Evolutionary conservation across 2,888 invertebrate genomes (phyloP), one percentile per base, ranked within the genome.

Genomic region (Melanchra persicariae): DNA sequence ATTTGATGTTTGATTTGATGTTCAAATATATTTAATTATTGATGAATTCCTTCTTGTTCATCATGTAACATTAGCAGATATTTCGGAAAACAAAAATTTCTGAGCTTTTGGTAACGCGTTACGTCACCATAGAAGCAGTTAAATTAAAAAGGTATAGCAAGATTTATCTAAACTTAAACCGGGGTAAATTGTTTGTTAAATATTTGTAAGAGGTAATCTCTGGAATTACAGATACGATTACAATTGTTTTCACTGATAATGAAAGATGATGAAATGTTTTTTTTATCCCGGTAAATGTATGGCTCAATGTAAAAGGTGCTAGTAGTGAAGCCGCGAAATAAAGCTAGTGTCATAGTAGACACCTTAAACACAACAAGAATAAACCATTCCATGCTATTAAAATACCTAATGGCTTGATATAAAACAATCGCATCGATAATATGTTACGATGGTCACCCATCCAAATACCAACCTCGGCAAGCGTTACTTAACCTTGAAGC

Each of bases 1-100:
- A 61, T 52, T 30, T 61, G 40, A 54, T 61, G 57, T 51, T 37
- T 57, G 34, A 19, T 65, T 26, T 61, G 9, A 55, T 58, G n/a
- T 19, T 2, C 45, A 37, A 19, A 22, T n/a, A 22, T 34, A 8
- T 19, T 2, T 54, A 34, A n/a, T 19, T 30, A 30, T 54, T 3
- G 5, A n/a, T 47, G 8, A 47, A 8, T 0, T 22, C 4, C 5
- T 22, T 49, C 10, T 49, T 22, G 22, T n/a, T 22, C 10, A 24
- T 49, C n/a, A 49, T 22, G 24, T 51, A 51, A 9, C 8, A 26
- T 52, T 9, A 17, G 1, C 8, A 9, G 9, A 26, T 52, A 40
- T 40, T 40, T 45, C 17, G 7, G 12, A 7, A 51, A 24, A 24
- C 7, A 15, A 6, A 15, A 19, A 45, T 19, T 45, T 45, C 43